A percentile compares a stretch with the other conserved stretches of the same genome.
These are phyloP conservation scores for Sepiola atlantica DNA, from an alignment of 2,888 invertebrate species.

Conservation along the genomic window DNA sequence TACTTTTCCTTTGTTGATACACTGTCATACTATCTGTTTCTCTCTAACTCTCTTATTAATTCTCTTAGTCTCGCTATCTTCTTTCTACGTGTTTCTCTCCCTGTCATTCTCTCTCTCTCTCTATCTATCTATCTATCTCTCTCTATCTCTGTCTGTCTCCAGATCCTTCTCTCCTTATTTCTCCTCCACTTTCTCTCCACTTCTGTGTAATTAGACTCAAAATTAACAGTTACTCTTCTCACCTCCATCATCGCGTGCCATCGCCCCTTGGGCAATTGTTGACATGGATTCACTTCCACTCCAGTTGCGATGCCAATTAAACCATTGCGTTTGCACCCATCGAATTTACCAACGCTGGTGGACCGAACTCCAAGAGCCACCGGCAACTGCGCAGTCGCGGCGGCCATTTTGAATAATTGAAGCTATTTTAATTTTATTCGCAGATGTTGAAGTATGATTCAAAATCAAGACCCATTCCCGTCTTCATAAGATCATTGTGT, in stretches of 20 bases:
- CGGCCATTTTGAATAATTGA: background rate
- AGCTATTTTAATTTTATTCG: background rate
- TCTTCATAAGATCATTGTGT: too few relatives aligned
- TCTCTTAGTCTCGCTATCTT: background rate
- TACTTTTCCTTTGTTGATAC: too few relatives aligned
- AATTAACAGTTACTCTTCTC: background rate
- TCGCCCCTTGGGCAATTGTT: background rate
- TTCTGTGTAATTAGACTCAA: background rate
- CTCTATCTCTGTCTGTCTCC: background rate
- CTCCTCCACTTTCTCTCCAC: background rate
- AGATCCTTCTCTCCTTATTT: background rate
- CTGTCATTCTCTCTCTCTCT: too few relatives aligned
- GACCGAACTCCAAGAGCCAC: background rate
- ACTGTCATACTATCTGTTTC: too few relatives aligned
- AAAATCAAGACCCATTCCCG: background rate
- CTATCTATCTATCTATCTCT: too few relatives aligned
- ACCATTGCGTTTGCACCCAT: background rate
- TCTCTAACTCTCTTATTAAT: too few relatives aligned
- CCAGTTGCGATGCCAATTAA: background rate
- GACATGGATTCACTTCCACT: background rate
- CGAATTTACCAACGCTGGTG: background rate
- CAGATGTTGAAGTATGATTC: background rate
- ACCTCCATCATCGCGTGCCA: background rate
- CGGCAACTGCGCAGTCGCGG: background rate
- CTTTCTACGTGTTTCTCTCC: background rate